Evolutionary conservation across 2,113 vertebrate species (phyloP).

Genomic region (Misgurnus anguillicaudatus): DNA sequence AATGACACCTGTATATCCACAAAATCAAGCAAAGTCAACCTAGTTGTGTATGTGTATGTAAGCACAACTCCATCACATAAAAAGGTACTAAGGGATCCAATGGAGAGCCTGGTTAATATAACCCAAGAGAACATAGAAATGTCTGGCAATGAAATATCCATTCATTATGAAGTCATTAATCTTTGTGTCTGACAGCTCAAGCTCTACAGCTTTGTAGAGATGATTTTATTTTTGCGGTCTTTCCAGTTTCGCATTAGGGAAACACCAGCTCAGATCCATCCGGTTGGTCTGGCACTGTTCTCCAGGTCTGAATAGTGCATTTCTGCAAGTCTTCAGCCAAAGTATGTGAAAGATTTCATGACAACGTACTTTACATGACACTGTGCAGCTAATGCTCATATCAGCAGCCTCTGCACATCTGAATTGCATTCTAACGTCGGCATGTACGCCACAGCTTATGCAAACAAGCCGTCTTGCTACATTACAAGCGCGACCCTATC

Average conservation of each 20-base stretch:
- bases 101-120: not conserved
- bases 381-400: not conserved
- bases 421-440: not conserved
- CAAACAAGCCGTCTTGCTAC: conserved; percentile 25
- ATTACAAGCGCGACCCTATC: conserved; percentile 36
- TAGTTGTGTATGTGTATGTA: not conserved
- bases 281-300: not conserved
- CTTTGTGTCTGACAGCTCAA: not conserved
- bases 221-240: conserved; percentile 37
- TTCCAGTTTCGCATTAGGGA: not conserved
- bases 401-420: not conserved
- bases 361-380: not conserved
- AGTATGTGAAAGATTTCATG: not conserved
- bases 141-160: conserved; percentile 17
- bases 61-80: not conserved
- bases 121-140: not conserved
- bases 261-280: conserved; percentile 25
- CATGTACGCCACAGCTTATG: conserved; percentile 30
- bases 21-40: not conserved
- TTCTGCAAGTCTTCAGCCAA: conserved; percentile 20
- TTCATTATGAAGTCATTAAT: conserved; percentile 28
- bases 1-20: not conserved
- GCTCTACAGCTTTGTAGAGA: not conserved
- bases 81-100: conserved; percentile 7
- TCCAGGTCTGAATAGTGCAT: not conserved